Evolutionary conservation across 2,888 invertebrate genomes (phyloP), one percentile per base, ranked within the genome.

Genomic region (Drosophila mettleri): DNA sequence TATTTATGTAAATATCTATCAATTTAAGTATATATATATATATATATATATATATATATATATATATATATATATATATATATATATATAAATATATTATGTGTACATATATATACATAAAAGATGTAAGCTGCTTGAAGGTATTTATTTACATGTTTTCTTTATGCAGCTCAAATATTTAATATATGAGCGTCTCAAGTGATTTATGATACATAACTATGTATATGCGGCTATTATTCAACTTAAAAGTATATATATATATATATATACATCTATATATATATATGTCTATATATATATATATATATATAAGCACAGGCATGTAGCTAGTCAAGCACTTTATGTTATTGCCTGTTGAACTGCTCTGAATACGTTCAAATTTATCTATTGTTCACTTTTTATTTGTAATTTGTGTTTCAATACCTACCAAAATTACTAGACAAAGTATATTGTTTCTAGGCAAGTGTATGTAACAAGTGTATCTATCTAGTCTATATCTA

Each of bases 371-470:
- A 61, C 29, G 29, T 52, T 43, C 74, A 74, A 74, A 74, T 76
- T 71, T 67, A 71, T 67, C 67, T 71, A 65, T 77, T 76, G 75
- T 75, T 48, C 59, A 43, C 43, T 62, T 60, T 63, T 51, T 24
- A 41, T 41, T n/a, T 48, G 46, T 31, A 31, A 14, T 20, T 14
- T 31, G 16, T 20, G n/a, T n/a, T n/a, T n/a, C n/a, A n/a, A 9
- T 22, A 8, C 41, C 0, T 8, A 22, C 3, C 0, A 1, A 9
- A 9, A 22, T n/a, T 0, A 1, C 4, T 8, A 3, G 2, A 9
- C 1, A 1, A 22, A n/a, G 41, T 41, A 41, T 24, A 24, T n/a
- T 24, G 9, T 1, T 7, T n/a, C 8, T n/a, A 0, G 1, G 8
- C 2, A n/a, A 7, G 41, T 20, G 6, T 22, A 24, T 22, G 22